Conservation (phyloP, 2,888 invertebrate genomes). For the Athripsodes cinereus region DNA sequence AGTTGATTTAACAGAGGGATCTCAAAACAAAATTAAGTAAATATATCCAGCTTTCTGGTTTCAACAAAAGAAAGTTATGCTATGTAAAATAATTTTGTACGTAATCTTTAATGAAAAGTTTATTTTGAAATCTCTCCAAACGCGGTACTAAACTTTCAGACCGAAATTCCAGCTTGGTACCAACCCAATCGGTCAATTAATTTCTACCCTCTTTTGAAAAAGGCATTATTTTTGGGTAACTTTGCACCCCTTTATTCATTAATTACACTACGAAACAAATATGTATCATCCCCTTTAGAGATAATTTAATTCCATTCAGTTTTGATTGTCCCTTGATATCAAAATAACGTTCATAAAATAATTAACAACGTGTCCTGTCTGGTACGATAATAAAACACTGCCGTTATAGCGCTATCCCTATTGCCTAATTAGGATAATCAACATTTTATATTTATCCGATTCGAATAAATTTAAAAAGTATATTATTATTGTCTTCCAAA, state of each 20-base stretch:
- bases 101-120: background rate
- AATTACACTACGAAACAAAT: background rate
- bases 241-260: background rate
- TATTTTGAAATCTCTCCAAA: background rate
- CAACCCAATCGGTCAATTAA: slow-evolving; percentile 1
- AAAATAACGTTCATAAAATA: too few species aligned
- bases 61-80: background rate
- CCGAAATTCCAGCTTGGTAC: background rate
- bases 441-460: too few species aligned
- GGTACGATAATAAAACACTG: too few species aligned
- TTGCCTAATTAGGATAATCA: too few species aligned
- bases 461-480: too few species aligned
- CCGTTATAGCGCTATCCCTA: too few species aligned
- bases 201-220: background rate
- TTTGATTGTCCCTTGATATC: too few species aligned
- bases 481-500: too few species aligned
- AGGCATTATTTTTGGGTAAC: background rate
- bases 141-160: background rate
- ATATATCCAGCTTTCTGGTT: background rate
- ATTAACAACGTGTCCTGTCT: too few species aligned
- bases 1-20: background rate
- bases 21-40: background rate
- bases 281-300: background rate
- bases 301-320: too few species aligned
- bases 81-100: background rate